Base-by-base conservation (phyloP, 2,113 vertebrate genomes). In the Chionodraco myersi region DNA sequence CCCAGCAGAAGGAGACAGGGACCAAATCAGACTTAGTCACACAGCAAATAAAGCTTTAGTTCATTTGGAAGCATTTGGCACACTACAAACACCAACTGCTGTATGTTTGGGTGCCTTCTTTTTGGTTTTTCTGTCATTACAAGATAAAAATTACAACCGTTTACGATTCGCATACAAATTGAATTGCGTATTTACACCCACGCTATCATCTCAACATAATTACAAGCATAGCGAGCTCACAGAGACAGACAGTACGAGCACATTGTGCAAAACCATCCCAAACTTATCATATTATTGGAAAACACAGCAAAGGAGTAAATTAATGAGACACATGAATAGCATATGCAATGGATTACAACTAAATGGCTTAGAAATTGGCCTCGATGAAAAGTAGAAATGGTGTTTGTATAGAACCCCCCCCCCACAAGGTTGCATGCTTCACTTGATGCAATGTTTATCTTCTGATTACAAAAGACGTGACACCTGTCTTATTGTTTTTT, bases 91-190 rank as follows among this genome's bases (percentile, higher is more conserved):
- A 66, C 23, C 62, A 90, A 80, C 41, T 34, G 69, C 69, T 77
- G 51, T 66, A 77, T 68, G 75, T 71, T 79, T 5, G 23, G 47
- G 60, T 41, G 41, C 23, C 15, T 58, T 72, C 72, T 84, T 67
- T 64, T 30, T 73, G 54, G 36, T 41, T 63, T 78, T 62, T 11
- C 80, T 89, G 88, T 83, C 77, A 80, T 87, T 89, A 80, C 64
- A 72, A 89, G 88, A 93, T 91, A 89, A 92, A 85, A 36, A 69
- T 65, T 72, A 75, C 80, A 85, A 73, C 64, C 51, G 3, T 75
- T 70, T 47, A 65, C 58, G 69, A 94, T 93, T 93, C 90, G 86
- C 92, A 95, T 94, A 91, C 87, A 94, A 94, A 94, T 94, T 86
- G 84, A 87, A 92, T 26, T 26, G 26, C 89, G 67, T 89, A 73